Evolutionary conservation across 2,113 vertebrate genomes (phyloP).

Genomic region (Prinia subflava): DNA sequence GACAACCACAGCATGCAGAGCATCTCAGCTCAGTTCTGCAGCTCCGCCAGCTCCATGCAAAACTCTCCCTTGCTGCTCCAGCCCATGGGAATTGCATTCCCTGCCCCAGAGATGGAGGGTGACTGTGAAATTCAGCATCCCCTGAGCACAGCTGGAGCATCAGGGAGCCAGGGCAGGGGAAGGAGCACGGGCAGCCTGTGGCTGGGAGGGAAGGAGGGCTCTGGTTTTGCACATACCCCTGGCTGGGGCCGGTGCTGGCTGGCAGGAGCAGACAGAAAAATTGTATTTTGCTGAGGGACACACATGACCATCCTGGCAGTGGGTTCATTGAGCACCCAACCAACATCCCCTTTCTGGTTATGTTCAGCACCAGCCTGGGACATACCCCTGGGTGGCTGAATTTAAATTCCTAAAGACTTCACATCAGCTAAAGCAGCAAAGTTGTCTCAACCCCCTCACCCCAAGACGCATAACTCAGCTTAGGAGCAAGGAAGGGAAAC

Average conservation of each 20-base stretch:
- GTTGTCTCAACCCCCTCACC: neutral
- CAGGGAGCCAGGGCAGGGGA: neutral
- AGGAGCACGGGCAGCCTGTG: neutral
- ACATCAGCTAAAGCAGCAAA: neutral
- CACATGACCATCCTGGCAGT: neutral
- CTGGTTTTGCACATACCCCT: accelerated
- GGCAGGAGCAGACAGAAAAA: neutral
- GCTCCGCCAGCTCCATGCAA: accelerated
- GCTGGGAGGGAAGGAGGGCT: neutral
- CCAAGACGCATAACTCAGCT: neutral
- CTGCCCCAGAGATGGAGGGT: neutral
- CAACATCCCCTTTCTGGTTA: neutral
- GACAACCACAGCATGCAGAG: neutral
- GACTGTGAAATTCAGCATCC: neutral
- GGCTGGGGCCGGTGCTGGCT: neutral
- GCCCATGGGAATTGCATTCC: neutral
- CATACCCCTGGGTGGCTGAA: accelerated
- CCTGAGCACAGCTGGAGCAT: neutral
- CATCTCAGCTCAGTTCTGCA: neutral
- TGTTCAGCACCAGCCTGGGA: neutral
- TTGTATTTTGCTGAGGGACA: neutral
- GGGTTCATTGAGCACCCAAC: neutral
- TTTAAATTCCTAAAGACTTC: neutral
- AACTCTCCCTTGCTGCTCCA: neutral
- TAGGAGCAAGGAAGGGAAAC: neutral